phyloP scores from a whole-genome alignment of 92 coral and sea anemone genomes.

The Bergia puertoricense region DNA sequence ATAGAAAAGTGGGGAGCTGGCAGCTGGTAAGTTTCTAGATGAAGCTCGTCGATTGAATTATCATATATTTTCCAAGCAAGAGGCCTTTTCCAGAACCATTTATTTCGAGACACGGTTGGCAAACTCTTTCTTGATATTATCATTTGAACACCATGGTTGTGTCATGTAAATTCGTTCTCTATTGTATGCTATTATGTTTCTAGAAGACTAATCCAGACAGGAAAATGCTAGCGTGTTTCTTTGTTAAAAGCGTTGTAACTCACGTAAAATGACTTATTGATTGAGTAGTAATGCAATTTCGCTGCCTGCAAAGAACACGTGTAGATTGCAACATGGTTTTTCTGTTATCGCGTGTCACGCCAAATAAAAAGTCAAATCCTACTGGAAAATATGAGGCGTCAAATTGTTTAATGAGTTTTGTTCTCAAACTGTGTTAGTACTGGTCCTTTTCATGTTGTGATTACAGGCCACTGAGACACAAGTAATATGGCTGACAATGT shows the following conservation, averaged over 20 bases:
- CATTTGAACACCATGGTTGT: conserved; percentile 8
- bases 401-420: conserved; percentile 3
- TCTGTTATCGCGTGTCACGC: background rate
- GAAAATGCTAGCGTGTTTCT: conserved; percentile 33
- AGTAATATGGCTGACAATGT: background rate
- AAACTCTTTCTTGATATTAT: background rate
- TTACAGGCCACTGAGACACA: background rate
- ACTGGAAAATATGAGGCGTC: background rate
- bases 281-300: background rate
- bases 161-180: conserved; percentile 26
- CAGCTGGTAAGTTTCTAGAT: background rate
- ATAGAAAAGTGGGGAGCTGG: background rate
- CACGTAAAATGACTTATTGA: background rate
- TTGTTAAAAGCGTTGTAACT: conserved; percentile 12
- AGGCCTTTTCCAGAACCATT: conserved; percentile 10
- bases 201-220: conserved; percentile 31
- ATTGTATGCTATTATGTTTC: conserved; percentile 18
- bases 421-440: background rate
- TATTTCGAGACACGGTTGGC: conserved; percentile 11
- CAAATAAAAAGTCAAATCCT: background rate
- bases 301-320: conserved; percentile 8
- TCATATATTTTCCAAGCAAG: background rate
- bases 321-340: conserved; percentile 1
- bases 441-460: background rate
- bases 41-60: background rate